Base-by-base conservation (phyloP, 2,888 invertebrate genomes). In the Temnothorax rugatulus region DNA sequence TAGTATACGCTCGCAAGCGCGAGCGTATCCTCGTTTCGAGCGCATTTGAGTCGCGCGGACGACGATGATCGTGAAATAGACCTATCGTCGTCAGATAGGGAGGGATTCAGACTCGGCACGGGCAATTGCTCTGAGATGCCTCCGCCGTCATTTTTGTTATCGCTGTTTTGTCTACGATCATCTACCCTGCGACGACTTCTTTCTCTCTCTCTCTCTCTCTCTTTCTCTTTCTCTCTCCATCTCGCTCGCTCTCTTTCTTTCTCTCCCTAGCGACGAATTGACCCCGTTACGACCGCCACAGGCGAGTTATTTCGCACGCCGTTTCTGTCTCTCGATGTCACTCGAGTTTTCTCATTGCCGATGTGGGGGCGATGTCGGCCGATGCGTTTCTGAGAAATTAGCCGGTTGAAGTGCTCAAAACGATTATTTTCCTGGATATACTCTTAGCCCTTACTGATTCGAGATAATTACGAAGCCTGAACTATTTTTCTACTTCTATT, bases 131-230 rank as follows among this genome's bases (percentile, higher is more conserved):
- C 21, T 21, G 50, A 38, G 21, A 71, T 52, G 59, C n/a, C 15
- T 52, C 34, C 25, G 61, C 61, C 84, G 74, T 83, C 84, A 82
- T 85, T 88, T 79, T 88, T 76, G 88, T 91, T 92, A 91, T 92
- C 92, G 87, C 71, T 90, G 90, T 91, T 90, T 88, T 77, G 90
- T 91, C 91, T 88, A 86, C 87, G 79, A 82, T 77, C 86, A 73
- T 84, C 77, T 84, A 84, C 79, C 77, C 85, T 71, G 74, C 81
- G 74, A 68, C 85, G 64, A 77, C 73, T 84, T 76, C 69, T 88
- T 68, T 66, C 29, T 84, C 82, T 73, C 85, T 84, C 83, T 34
- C 13, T 81, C 82, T 73, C 79, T 74, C 82, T 64, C 75, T 41
- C 63, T 85, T n/a, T n/a, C 77, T 47, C 54, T 85, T 68, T 66